phyloP scores from a whole-genome alignment of 2,888 invertebrate species.

The Zele albiditarsus region DNA sequence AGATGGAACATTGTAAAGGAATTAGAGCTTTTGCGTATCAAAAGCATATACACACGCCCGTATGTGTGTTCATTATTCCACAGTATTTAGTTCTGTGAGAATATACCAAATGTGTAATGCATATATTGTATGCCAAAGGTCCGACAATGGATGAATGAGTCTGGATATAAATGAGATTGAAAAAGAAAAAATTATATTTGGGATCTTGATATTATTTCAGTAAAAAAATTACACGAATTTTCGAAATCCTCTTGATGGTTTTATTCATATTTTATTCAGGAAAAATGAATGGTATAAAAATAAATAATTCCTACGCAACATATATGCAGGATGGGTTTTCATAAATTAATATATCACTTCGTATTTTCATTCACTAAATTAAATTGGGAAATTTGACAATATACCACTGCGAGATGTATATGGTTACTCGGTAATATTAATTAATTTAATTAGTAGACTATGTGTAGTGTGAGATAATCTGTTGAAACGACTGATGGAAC shows the following conservation, averaged over 20 bases:
- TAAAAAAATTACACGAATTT: too few species aligned
- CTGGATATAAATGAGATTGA: background rate
- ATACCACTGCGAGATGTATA: background rate
- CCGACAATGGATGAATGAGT: background rate
- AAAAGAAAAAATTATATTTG: background rate
- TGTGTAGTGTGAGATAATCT: background rate
- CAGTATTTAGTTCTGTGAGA: conserved; percentile 7
- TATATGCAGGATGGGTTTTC: background rate
- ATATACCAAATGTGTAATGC: background rate
- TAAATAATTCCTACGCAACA: background rate
- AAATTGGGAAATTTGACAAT: background rate
- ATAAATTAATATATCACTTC: background rate
- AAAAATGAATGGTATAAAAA: too few species aligned
- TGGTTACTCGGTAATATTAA: background rate
- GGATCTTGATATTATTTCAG: too few species aligned
- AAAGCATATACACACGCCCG: background rate
- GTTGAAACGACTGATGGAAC: background rate
- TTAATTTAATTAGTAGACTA: background rate
- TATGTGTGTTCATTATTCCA: conserved; percentile 8
- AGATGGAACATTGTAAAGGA: conserved; percentile 8
- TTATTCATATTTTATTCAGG: too few species aligned
- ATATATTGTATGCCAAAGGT: background rate
- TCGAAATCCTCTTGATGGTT: too few species aligned
- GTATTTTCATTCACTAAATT: background rate
- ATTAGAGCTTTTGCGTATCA: conserved; percentile 1